Evolutionary conservation across 2,888 invertebrate species (phyloP).

Genomic region (Xestia xanthographa): DNA sequence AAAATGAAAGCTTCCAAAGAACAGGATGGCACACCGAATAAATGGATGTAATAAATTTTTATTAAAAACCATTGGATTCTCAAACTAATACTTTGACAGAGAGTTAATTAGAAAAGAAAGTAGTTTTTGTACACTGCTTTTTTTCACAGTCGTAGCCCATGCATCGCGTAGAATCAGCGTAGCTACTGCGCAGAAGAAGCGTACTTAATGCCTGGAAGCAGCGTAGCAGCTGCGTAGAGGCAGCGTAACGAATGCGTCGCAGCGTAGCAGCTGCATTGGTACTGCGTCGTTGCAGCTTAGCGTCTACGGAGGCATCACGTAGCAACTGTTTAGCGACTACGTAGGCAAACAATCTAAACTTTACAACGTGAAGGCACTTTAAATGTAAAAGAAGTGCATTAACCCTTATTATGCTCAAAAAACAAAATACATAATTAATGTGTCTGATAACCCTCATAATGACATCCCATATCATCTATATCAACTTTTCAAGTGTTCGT

Average conservation of each 20-base stretch:
- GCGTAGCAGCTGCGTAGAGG: neutral
- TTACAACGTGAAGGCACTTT: no score
- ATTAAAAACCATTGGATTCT: neutral
- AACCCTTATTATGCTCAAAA: conserved; percentile 9
- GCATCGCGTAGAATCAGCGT: neutral
- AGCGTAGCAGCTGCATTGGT: neutral
- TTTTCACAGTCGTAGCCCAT: neutral
- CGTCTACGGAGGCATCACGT: neutral
- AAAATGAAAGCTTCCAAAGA: neutral
- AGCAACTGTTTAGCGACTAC: neutral
- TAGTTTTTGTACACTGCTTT: neutral
- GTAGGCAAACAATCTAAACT: neutral
- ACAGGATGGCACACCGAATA: neutral
- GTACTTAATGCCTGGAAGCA: neutral
- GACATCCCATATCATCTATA: conserved; percentile 49
- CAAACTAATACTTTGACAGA: neutral
- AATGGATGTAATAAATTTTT: neutral
- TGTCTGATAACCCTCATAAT: conserved; percentile 57
- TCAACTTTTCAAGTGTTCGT: conserved; percentile 77
- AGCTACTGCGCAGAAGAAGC: neutral
- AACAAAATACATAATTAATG: conserved; percentile 49
- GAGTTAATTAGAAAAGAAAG: neutral
- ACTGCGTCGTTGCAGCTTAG: neutral
- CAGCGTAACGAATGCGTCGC: neutral
- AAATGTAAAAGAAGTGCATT: neutral